Percentiles rank a stretch among this genome's conserved stretches.
Conservation (phyloP, 2,113 vertebrate genomes). For the Pachyramphus minor region DNA sequence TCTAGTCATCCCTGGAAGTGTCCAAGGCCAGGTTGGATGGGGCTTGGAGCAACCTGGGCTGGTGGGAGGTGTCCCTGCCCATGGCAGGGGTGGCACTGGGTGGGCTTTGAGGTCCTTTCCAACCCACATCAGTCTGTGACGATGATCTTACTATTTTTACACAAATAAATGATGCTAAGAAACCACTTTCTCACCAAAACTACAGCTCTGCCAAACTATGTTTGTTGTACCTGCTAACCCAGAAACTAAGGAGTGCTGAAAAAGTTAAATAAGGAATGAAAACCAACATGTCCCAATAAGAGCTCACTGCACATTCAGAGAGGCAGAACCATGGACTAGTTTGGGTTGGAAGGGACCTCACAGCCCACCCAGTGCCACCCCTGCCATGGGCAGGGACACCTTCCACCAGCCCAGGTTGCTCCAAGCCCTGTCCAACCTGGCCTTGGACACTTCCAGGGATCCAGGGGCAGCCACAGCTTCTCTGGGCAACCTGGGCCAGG, state of each 20-base stretch:
- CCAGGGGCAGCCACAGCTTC: not conserved
- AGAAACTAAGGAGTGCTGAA: not conserved
- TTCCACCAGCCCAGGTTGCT: not conserved
- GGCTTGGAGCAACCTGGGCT: not conserved
- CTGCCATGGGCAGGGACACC: not conserved
- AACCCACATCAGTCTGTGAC: not conserved
- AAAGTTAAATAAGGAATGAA: not conserved
- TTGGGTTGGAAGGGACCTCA: rapidly evolving
- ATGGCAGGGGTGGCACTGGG: not conserved
- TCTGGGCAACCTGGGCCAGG: not conserved
- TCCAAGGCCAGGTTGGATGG: not conserved
- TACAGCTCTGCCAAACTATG: not conserved
- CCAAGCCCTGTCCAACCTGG: not conserved
- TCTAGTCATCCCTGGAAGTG: not conserved
- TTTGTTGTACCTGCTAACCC: not conserved
- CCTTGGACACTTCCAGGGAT: not conserved
- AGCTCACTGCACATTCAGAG: not conserved
- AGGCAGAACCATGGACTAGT: not conserved
- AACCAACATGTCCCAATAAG: not conserved
- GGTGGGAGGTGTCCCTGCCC: not conserved
- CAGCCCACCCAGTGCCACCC: rapidly evolving
- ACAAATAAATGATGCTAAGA: not conserved
- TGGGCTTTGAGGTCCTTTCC: rapidly evolving
- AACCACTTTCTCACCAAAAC: not conserved
- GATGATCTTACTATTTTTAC: not conserved